Conservation (phyloP, 2,797 vertebrate genomes). For the Pseudopleuronectes americanus region DNA sequence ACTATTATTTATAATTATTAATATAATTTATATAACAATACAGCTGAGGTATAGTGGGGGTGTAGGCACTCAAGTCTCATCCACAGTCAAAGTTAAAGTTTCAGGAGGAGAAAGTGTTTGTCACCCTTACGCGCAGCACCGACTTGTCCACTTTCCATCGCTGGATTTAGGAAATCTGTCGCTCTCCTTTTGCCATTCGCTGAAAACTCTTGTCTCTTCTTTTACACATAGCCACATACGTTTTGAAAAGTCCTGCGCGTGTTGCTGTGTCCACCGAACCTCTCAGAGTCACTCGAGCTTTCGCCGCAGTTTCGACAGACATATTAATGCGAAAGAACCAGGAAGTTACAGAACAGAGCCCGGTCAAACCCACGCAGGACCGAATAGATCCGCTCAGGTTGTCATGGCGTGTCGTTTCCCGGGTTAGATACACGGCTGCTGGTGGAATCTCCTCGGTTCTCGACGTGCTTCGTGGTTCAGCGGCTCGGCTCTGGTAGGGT, state of each 20-base stretch:
- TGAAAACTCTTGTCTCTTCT: slow-evolving; percentile 23
- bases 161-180: slow-evolving; percentile 54
- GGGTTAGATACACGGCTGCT: accelerated
- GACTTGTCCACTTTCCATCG: slow-evolving; percentile 76
- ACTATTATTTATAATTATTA: too few relatives aligned
- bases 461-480: accelerated
- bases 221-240: slow-evolving; percentile 31
- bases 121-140: slow-evolving; percentile 71
- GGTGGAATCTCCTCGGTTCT: accelerated
- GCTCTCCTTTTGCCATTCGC: slow-evolving; percentile 30
- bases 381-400: not conserved
- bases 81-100: slow-evolving; percentile 40
- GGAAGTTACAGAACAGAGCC: slow-evolving; percentile 68
- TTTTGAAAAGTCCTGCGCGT: not conserved
- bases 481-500: accelerated
- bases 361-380: slow-evolving; percentile 3
- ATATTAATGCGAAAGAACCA: slow-evolving; percentile 64
- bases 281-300: slow-evolving; percentile 15
- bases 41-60: too few relatives aligned
- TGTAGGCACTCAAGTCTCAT: not conserved
- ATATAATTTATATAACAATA: too few relatives aligned
- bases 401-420: not conserved
- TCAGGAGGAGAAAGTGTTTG: not conserved
- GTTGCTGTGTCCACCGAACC: not conserved
- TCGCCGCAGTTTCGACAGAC: slow-evolving; percentile 38